Conservation (phyloP, 2,797 vertebrate species). For the Streptopelia turtur region DNA sequence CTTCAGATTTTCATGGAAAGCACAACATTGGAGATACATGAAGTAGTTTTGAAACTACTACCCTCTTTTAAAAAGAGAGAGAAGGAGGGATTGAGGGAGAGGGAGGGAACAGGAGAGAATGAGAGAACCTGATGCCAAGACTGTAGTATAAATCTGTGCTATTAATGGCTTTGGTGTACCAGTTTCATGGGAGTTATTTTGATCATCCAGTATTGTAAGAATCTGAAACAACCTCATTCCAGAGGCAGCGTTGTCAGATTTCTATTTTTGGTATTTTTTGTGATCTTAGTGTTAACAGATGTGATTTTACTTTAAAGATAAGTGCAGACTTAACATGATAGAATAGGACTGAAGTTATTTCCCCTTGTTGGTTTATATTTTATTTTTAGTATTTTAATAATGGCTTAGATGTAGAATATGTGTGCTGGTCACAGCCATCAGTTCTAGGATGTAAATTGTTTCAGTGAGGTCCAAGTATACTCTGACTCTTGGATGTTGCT, state of each 20-base stretch:
- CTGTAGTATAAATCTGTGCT: slow-evolving; percentile 48
- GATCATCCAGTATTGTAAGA: slow-evolving; percentile 65
- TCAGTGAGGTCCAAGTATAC: not conserved
- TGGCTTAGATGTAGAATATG: not conserved
- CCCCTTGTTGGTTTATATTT: not conserved
- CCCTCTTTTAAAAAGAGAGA: not conserved
- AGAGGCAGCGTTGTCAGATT: slow-evolving; percentile 45
- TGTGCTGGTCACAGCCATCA: not conserved
- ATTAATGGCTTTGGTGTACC: slow-evolving; percentile 69
- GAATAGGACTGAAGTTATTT: not conserved
- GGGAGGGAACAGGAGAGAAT: not conserved
- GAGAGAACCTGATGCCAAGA: slow-evolving; percentile 26
- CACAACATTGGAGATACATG: not conserved
- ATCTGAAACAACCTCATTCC: slow-evolving; percentile 66
- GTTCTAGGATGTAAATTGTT: not conserved
- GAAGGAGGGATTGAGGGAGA: not conserved
- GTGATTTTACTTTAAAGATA: slow-evolving; percentile 10
- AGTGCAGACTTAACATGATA: not conserved
- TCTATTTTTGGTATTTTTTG: slow-evolving; percentile 56
- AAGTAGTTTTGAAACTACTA: slow-evolving; percentile 1
- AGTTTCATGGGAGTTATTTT: slow-evolving; percentile 66
- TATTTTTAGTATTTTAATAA: not conserved
- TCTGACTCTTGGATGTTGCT: not conserved
- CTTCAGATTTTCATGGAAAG: slow-evolving; percentile 2
- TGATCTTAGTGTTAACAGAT: slow-evolving; percentile 20